These are phyloP conservation scores for Spodoptera picta DNA, from an alignment of 2,888 invertebrate genomes.

Conservation along the genomic window DNA sequence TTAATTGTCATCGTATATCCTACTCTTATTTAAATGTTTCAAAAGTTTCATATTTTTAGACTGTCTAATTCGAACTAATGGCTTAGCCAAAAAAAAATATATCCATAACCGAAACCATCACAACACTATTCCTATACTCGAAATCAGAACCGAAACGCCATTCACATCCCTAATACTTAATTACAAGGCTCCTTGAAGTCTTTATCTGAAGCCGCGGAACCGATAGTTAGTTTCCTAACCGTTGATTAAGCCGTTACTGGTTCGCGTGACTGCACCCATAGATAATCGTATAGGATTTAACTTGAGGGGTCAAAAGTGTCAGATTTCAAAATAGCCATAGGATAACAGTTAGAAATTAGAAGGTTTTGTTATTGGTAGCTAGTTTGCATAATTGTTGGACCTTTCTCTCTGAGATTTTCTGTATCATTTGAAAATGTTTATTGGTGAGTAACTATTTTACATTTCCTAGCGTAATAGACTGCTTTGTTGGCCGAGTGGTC, in stretches of 20 bases:
- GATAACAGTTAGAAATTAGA: slow-evolving; percentile 1
- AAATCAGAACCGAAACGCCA: too few relatives aligned
- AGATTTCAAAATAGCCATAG: slow-evolving; percentile 12
- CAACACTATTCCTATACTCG: too few relatives aligned
- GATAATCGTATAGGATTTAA: slow-evolving; percentile 31
- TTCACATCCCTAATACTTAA: background rate
- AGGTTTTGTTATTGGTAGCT: background rate
- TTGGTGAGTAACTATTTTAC: too few relatives aligned
- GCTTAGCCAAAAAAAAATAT: too few relatives aligned
- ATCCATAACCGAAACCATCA: too few relatives aligned
- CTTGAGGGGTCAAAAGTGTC: slow-evolving; percentile 20
- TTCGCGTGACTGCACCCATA: slow-evolving; percentile 43
- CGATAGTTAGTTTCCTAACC: slow-evolving; percentile 29
- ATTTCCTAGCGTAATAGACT: too few relatives aligned
- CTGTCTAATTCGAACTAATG: too few relatives aligned
- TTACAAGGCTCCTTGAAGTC: slow-evolving; percentile 10
- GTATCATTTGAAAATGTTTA: too few relatives aligned
- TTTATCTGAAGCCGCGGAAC: slow-evolving; percentile 26
- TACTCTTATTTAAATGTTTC: too few relatives aligned
- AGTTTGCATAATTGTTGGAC: background rate
- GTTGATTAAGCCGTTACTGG: slow-evolving; percentile 45
- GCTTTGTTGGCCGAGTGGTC: too few relatives aligned
- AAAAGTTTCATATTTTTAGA: too few relatives aligned
- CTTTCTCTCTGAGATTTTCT: background rate
- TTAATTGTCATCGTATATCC: too few relatives aligned